A percentile compares a stretch with the other conserved stretches of the same genome.
phyloP scores from a whole-genome alignment of 2,888 invertebrate genomes.

The Allophyes oxyacanthae region DNA sequence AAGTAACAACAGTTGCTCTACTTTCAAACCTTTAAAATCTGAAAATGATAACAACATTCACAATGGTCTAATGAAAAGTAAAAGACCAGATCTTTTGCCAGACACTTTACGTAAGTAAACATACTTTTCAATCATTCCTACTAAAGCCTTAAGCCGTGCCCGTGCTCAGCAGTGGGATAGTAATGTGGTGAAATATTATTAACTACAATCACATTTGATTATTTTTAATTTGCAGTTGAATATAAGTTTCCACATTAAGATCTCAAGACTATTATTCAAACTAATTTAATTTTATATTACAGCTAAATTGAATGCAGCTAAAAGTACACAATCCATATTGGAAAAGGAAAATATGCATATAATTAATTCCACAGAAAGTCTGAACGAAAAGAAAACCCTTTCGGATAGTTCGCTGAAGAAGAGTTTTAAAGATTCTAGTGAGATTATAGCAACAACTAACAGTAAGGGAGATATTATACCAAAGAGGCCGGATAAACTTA shows the following conservation, averaged over 20 bases:
- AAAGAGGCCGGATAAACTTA: slow-evolving; percentile 86
- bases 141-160: no score
- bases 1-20: slow-evolving; percentile 83
- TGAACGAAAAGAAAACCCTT: slow-evolving; percentile 80
- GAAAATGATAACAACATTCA: slow-evolving; percentile 81
- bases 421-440: slow-evolving; percentile 78
- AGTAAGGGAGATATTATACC: slow-evolving; percentile 85
- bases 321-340: slow-evolving; percentile 83
- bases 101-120: slow-evolving; percentile 88
- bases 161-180: no score
- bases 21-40: slow-evolving; percentile 82
- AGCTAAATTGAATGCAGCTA: slow-evolving; percentile 83
- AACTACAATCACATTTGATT: no score
- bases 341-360: slow-evolving; percentile 84
- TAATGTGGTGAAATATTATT: no score
- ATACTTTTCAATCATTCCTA: not conserved
- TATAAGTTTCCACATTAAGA: no score
- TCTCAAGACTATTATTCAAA: no score
- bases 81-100: slow-evolving; percentile 90
- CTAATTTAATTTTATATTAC: slow-evolving; percentile 11
- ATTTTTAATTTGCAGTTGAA: no score
- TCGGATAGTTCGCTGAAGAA: slow-evolving; percentile 80
- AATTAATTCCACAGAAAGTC: slow-evolving; percentile 80
- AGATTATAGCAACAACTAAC: slow-evolving; percentile 86
- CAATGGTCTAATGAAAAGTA: slow-evolving; percentile 87